Conservation (phyloP, 92 coral and sea anemone species). For the Nematostella vectensis region DNA sequence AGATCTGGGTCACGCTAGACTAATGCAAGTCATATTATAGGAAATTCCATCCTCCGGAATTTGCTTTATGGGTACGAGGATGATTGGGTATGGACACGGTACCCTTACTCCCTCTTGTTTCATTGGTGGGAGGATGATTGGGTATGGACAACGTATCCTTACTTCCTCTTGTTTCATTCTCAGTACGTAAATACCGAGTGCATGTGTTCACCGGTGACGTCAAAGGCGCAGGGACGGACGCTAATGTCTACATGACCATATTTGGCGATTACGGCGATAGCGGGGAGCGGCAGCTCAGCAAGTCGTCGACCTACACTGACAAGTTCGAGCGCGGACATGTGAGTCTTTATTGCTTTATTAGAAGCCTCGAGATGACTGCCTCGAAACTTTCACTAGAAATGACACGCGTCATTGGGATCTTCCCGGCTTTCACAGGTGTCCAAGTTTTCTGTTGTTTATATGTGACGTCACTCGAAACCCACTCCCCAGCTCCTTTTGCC, state of each 20-base stretch:
- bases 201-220: constrained; percentile 96
- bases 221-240: constrained; percentile 84
- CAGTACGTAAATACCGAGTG: constrained; percentile 83
- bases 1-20: too few species aligned
- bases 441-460: too few species aligned
- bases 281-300: constrained; percentile 84
- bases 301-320: constrained; percentile 77
- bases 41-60: too few species aligned
- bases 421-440: background rate
- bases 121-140: too few species aligned
- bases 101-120: too few species aligned
- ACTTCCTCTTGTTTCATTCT: background rate
- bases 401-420: background rate
- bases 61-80: too few species aligned
- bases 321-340: constrained; percentile 94
- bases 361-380: too few species aligned
- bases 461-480: too few species aligned
- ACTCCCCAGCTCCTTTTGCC: too few species aligned
- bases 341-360: constrained; percentile 13
- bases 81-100: too few species aligned
- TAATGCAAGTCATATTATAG: too few species aligned
- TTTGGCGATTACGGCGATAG: constrained; percentile 89
- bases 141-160: too few species aligned
- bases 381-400: background rate
- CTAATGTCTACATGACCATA: constrained; percentile 84